Conservation (phyloP, 23 tunicate species). For the Ascidia mentula region DNA sequence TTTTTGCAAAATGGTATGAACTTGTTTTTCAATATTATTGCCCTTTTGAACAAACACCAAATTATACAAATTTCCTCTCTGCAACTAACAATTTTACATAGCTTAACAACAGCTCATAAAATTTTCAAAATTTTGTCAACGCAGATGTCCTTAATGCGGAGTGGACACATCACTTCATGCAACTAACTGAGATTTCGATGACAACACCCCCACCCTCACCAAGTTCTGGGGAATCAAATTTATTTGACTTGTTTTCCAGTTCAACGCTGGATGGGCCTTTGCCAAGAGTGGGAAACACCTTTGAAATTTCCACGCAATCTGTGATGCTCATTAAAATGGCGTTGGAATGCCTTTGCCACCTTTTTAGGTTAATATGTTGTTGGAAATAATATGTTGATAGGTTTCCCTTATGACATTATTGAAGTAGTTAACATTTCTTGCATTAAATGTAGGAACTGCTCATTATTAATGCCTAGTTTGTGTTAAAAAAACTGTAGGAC, state of each 20-base stretch:
- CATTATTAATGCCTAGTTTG: too few relatives aligned
- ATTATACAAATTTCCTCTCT: too few relatives aligned
- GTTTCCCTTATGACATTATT: too few relatives aligned
- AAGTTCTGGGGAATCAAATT: conserved; percentile 30
- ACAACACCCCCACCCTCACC: conserved; percentile 83
- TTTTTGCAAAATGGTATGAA: too few relatives aligned
- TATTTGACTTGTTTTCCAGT: conserved; percentile 42
- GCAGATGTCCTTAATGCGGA: conserved; percentile 46
- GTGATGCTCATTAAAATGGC: conserved; percentile 33
- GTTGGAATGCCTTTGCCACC: conserved; percentile 76
- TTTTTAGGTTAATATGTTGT: too few relatives aligned
- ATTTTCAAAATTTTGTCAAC: too few relatives aligned
- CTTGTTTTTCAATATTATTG: too few relatives aligned
- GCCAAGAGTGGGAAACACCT: background rate
- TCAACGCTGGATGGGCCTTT: conserved; percentile 18
- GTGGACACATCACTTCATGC: conserved; percentile 54
- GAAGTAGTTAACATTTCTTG: too few relatives aligned
- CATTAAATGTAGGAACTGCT: background rate
- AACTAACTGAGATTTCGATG: conserved; percentile 29
- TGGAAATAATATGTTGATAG: too few relatives aligned
- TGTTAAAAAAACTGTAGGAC: background rate
- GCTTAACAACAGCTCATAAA: too few relatives aligned
- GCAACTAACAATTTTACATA: too few relatives aligned
- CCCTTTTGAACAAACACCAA: too few relatives aligned
- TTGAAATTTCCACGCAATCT: conserved; percentile 35